Percentiles rank a stretch among this genome's conserved stretches.
Evolutionary conservation across 2,888 invertebrate species (phyloP).

Genomic region (Clepsis dumicolana): DNA sequence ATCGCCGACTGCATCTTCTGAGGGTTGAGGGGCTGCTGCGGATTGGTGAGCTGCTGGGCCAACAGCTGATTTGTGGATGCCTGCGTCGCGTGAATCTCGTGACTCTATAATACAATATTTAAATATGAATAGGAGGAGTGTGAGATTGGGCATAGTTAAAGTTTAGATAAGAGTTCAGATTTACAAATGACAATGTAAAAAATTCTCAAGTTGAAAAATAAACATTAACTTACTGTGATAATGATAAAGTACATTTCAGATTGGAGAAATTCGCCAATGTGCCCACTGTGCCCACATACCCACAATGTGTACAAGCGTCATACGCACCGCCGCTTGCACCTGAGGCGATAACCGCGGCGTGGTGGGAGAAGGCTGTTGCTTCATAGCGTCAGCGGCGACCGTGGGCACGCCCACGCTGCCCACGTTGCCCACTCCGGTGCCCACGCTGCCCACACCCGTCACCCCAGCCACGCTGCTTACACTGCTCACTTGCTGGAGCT

Average conservation of each 20-base stretch:
- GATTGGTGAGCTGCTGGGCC: slow-evolving; percentile 82
- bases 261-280: no score
- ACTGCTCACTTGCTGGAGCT: slow-evolving; percentile 86
- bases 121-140: not conserved
- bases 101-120: slow-evolving; percentile 48
- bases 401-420: slow-evolving; percentile 53
- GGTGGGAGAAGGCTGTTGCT: slow-evolving; percentile 78
- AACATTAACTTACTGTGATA: no score
- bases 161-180: no score
- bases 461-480: slow-evolving; percentile 51
- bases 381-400: slow-evolving; percentile 68
- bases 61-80: slow-evolving; percentile 82
- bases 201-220: no score
- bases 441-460: slow-evolving; percentile 58
- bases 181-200: no score
- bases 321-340: slow-evolving; percentile 53
- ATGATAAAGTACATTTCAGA: no score
- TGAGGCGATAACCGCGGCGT: slow-evolving; percentile 77
- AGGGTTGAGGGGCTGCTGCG: slow-evolving; percentile 82
- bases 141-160: no score
- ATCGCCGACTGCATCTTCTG: slow-evolving; percentile 84
- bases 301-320: not conserved
- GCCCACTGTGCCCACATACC: not conserved
- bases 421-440: slow-evolving; percentile 57
- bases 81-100: slow-evolving; percentile 63